Percentiles rank a stretch among this genome's conserved stretches.
phyloP scores from a whole-genome alignment of 2,888 invertebrate species.

The Tetragonisca angustula region DNA sequence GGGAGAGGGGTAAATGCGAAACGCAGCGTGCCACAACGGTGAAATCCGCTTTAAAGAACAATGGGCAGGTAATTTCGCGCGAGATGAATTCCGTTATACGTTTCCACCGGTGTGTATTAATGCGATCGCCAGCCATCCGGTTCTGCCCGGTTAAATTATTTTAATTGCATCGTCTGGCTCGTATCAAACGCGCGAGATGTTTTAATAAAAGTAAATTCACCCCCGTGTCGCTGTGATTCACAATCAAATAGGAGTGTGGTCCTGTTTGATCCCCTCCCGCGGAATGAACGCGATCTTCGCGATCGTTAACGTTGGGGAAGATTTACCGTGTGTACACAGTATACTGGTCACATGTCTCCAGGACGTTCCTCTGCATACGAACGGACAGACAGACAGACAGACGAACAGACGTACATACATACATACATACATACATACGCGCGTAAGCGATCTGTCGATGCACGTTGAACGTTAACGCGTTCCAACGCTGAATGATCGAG shows the following conservation, averaged over 20 bases:
- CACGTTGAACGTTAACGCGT: slow-evolving; percentile 28
- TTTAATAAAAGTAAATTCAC: slow-evolving; percentile 14
- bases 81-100: background rate
- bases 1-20: background rate
- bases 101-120: slow-evolving; percentile 6
- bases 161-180: slow-evolving; percentile 11
- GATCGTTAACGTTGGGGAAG: slow-evolving; percentile 20
- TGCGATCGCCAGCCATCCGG: background rate
- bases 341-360: slow-evolving; percentile 38
- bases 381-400: slow-evolving; percentile 15
- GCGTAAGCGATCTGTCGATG: slow-evolving; percentile 29
- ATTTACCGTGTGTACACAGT: slow-evolving; percentile 2
- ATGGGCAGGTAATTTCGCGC: slow-evolving; percentile 9
- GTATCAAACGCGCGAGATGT: background rate
- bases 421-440: background rate
- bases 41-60: slow-evolving; percentile 19
- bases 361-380: slow-evolving; percentile 25
- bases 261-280: too few species aligned
- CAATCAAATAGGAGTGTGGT: too few species aligned
- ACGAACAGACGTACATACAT: slow-evolving; percentile 13
- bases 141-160: slow-evolving; percentile 15
- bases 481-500: slow-evolving; percentile 15
- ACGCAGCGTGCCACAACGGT: background rate
- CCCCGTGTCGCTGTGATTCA: background rate
- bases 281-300: slow-evolving; percentile 13